A percentile compares a stretch with the other conserved stretches of the same genome.
These are phyloP conservation scores for Sycophila sp. DNA, from an alignment of 1,140 invertebrate genomes.

Conservation along the genomic window DNA sequence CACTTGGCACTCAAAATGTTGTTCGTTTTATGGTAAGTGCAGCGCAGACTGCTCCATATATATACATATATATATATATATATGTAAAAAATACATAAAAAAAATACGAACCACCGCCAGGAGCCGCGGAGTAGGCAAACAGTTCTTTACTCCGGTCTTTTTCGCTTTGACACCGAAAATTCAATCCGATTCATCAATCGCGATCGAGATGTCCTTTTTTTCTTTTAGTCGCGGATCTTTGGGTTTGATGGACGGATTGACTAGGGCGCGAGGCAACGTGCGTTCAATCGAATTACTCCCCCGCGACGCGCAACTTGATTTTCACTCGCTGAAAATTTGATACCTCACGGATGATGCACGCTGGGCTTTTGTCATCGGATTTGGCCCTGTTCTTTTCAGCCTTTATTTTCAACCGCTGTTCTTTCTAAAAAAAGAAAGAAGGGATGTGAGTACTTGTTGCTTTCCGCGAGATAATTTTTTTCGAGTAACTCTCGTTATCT, in stretches of 20 bases:
- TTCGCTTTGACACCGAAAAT: slow-evolving; percentile 5
- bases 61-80: neutral
- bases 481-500: no score
- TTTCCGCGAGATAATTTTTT: no score
- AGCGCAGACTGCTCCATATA: neutral
- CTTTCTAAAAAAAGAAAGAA: no score
- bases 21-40: slow-evolving; percentile 37
- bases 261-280: no score
- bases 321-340: neutral
- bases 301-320: neutral
- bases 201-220: neutral
- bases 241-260: neutral
- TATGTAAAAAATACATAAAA: no score
- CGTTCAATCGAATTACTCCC: neutral
- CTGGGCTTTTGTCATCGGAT: no score
- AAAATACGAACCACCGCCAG: no score
- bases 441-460: no score
- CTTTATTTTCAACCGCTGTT: no score
- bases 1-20: slow-evolving; percentile 35
- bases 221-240: neutral
- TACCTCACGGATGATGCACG: no score
- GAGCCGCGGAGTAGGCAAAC: neutral
- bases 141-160: neutral
- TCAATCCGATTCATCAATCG: slow-evolving; percentile 12
- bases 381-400: no score